Evolutionary conservation across 2,797 vertebrate genomes (phyloP).

Genomic region (Sandelia bainsii): DNA sequence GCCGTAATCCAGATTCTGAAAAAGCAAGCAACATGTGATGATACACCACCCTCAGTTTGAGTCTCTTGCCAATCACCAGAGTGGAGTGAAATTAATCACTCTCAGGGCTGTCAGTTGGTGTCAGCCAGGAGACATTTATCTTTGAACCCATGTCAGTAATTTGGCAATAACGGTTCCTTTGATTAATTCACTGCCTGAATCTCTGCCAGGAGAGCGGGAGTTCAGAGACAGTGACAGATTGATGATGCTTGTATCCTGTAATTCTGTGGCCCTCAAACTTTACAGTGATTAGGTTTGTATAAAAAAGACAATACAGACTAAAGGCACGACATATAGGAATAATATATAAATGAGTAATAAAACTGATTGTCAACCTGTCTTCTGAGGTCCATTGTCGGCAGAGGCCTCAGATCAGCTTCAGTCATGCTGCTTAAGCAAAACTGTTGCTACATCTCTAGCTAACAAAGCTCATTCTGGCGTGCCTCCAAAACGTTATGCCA

Average conservation of each 20-base stretch:
- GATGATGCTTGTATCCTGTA: conserved; percentile 72
- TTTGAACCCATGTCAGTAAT: conserved; percentile 82
- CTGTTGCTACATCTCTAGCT: conserved; percentile 50
- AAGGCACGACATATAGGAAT: conserved; percentile 49
- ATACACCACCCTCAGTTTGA: conserved; percentile 47
- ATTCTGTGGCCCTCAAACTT: conserved; percentile 68
- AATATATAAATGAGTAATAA: conserved; percentile 3
- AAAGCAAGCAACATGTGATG: conserved; percentile 33
- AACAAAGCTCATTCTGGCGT: conserved; percentile 48
- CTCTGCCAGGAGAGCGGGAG: conserved; percentile 72
- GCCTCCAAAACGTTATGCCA: conserved; percentile 30
- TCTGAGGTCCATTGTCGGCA: conserved; percentile 5
- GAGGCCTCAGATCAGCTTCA: conserved; percentile 42
- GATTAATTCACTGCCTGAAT: conserved; percentile 82
- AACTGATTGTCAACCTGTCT: background rate
- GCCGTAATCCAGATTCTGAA: conserved; percentile 40
- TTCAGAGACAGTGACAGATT: conserved; percentile 80
- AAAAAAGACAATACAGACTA: conserved; percentile 69
- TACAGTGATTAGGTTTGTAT: conserved; percentile 67
- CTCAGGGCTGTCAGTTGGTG: conserved; percentile 66
- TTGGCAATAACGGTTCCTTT: conserved; percentile 81
- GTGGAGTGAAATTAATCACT: conserved; percentile 76
- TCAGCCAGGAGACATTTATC: conserved; percentile 79
- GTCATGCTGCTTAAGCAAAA: conserved; percentile 61
- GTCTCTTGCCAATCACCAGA: conserved; percentile 74